Base-by-base conservation (phyloP, 2,797 vertebrate genomes). In the Gallinago solitaria region DNA sequence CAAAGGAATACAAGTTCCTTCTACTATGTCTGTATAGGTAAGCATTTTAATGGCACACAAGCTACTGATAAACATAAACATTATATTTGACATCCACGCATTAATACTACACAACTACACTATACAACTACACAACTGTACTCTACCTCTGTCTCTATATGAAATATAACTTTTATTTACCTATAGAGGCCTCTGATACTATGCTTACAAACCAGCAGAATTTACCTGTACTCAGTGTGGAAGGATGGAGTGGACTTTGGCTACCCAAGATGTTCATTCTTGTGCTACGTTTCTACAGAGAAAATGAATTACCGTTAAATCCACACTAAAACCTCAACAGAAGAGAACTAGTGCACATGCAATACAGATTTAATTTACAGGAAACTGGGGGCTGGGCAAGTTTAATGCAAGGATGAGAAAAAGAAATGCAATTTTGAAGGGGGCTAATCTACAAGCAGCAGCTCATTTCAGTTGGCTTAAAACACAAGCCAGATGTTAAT, bases 241-340 rank as follows among this genome's bases (percentile, higher is more conserved):
- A 98, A 57, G 99, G 98, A 96, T 99, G 99, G 78, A 99, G 98
- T 23, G 99, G 99, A 96, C 99, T 99, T 96, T 99, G 99, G 94
- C 98, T 99, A 87, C 99, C 98, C 96, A 99, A 97, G 94, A 99
- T 97, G 98, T 99, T 99, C 98, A 99, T 99, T 96, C 99, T 98
- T 84, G 99, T 99, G 98, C 99, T 99, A 87, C 99, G 97, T 98
- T 99, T 99, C 99, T 99, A 95, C 7, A 96, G 96, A 90, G 96
- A 88, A 96, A 97, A 97, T 41, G 67, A 95, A 87, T 86, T 79
- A 89, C 45, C 9, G 15, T 95, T 97, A 96, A 96, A 97, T 93
- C 84, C 88, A 92, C 53, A 64, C 87, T 92, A 93, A 94, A 11
- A 19, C 73, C 73, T 96, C 47, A 47, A 59, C 21, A 94, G 88